A percentile compares a stretch with the other conserved stretches of the same genome.
Evolutionary conservation across 2,113 vertebrate species (phyloP).

Genomic region (Mustela nigripes): DNA sequence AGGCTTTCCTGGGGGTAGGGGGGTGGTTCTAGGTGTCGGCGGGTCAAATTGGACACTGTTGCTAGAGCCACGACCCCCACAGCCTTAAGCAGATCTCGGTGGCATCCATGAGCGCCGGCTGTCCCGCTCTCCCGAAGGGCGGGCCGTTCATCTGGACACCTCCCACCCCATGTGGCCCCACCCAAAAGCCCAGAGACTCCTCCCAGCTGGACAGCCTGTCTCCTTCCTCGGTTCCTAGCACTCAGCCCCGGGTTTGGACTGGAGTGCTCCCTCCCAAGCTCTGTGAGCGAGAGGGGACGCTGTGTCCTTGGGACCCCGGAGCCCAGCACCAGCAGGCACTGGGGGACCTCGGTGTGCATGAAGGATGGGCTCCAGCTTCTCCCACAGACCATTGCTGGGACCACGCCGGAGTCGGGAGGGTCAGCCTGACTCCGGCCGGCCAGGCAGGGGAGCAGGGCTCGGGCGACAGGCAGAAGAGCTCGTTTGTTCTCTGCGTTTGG

Average conservation of each 20-base stretch:
- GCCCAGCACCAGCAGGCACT: not conserved
- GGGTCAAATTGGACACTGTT: too few species aligned
- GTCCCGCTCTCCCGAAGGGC: not conserved
- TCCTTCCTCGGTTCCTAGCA: not conserved
- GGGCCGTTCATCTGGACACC: not conserved
- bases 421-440: rapidly evolving
- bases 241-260: not conserved
- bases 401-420: rapidly evolving
- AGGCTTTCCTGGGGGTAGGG: not conserved
- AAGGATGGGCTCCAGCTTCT: not conserved
- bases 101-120: rapidly evolving
- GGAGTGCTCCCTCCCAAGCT: rapidly evolving
- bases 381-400: rapidly evolving
- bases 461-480: rapidly evolving
- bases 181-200: not conserved
- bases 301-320: rapidly evolving
- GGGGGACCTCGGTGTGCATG: rapidly evolving
- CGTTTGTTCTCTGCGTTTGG: not conserved
- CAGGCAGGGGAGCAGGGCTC: too few species aligned
- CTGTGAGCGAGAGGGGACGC: rapidly evolving
- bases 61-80: not conserved
- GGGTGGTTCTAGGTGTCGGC: not conserved
- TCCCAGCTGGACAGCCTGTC: not conserved
- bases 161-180: not conserved
- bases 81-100: rapidly evolving